Percentiles rank a stretch among this genome's conserved stretches.
These are phyloP conservation scores for Macrotis lagotis DNA, from an alignment of 2,113 vertebrate species.

Conservation along the genomic window DNA sequence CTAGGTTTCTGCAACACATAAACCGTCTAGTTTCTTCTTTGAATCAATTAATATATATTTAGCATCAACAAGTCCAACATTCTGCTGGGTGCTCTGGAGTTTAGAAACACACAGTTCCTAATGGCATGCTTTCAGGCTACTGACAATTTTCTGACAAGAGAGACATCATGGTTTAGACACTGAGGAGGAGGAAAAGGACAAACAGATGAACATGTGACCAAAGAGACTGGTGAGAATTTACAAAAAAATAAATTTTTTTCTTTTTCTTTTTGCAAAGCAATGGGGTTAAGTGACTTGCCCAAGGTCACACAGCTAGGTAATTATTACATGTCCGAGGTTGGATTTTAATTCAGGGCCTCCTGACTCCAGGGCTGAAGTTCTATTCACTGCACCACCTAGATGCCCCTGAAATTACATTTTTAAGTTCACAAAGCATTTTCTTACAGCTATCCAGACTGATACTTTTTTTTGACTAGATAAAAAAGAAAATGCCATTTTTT, in stretches of 20 bases:
- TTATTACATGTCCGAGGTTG: no score
- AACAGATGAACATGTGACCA: conserved; percentile 5
- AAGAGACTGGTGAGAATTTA: background rate
- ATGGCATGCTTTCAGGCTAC: background rate
- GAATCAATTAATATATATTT: background rate
- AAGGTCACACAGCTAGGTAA: no score
- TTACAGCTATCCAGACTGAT: background rate
- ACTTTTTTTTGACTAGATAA: no score
- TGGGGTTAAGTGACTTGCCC: no score
- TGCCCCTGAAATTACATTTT: background rate
- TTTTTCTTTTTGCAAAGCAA: no score
- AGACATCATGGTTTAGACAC: background rate
- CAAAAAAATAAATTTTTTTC: no score
- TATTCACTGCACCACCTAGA: no score
- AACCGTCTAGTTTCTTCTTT: background rate
- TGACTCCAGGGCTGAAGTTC: no score
- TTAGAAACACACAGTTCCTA: background rate
- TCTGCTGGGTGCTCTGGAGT: background rate
- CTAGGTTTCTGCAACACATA: conserved; percentile 92
- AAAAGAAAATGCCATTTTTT: no score
- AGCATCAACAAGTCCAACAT: background rate
- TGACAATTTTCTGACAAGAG: background rate
- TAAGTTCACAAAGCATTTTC: background rate
- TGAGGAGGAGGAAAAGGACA: background rate
- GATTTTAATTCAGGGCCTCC: no score